Evolutionary conservation across 1,140 invertebrate genomes (phyloP), one percentile per base, ranked within the genome.

Genomic region (Coboldia fuscipes): DNA sequence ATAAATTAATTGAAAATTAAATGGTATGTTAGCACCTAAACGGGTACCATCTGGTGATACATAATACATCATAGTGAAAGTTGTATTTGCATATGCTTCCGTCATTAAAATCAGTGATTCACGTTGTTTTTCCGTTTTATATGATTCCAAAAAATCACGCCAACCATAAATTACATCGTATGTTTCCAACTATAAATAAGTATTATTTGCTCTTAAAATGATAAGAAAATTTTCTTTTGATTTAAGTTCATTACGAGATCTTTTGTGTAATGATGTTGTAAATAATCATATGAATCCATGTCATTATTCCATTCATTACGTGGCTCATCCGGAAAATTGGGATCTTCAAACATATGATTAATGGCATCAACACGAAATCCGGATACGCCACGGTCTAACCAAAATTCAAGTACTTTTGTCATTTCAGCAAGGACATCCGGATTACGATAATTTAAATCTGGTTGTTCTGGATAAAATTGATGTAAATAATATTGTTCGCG

Each of bases 401-500:
- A 74, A 46, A 63, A 72, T 30, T 37, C 41, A 7, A 71, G 36
- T 20, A 66, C 53, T 16, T 65, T 46, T 23, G n/a, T 57, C 46
- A 71, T 62, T 51, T 66, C 68, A n/a, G 54, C 37, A 14, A 57
- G 43, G 1, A 72, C 61, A 0, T 56, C 38, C 0, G 51, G 47
- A 50, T 74, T 71, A 13, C 53, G 47, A 26, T 63, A 70, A 44
- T 81, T 78, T 2, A 80, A 51, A 49, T 72, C 68, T 4, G 35
- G 35, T 31, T 70, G 66, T 26, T 54, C 47, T n/a, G 34, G 35
- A 1, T 48, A 38, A 43, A 67, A 70, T 41, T 74, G 67, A 42
- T 76, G 74, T 0, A 72, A 57, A 47, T 79, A 83, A 46, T 60
- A 82, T 47, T 77, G 63, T 24, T 63, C 45, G n/a, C 75, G 56